Evolutionary conservation across 1,140 invertebrate genomes (phyloP).

Genomic region (Atta texana): DNA sequence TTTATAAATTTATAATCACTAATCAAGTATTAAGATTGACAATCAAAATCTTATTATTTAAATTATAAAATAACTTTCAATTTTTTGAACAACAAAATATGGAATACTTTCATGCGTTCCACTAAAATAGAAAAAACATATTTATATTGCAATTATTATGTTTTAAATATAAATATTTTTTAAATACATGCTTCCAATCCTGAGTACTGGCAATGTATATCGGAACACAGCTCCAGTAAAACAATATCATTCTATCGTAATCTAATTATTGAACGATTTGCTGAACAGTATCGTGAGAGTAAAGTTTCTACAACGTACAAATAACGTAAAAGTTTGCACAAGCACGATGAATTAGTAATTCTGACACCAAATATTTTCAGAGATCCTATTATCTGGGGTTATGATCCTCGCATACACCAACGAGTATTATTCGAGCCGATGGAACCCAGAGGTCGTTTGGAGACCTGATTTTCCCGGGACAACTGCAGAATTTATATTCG

Average conservation of each 20-base stretch:
- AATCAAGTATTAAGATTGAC: no score
- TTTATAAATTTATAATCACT: no score
- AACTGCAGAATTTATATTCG: constrained; percentile 60
- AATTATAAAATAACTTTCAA: no score
- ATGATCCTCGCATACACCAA: constrained; percentile 9
- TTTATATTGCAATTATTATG: no score
- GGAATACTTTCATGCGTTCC: no score
- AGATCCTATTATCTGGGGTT: constrained; percentile 58
- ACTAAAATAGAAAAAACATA: no score
- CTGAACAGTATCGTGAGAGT: background rate
- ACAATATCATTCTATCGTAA: background rate
- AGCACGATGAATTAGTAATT: constrained; percentile 61
- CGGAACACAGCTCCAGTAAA: background rate
- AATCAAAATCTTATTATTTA: no score
- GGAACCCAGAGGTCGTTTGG: constrained; percentile 39
- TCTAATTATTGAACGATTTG: constrained; percentile 4
- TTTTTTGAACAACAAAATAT: no score
- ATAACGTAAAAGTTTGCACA: constrained; percentile 13
- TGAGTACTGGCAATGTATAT: no score
- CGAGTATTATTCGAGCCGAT: constrained; percentile 45
- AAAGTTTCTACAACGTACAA: background rate
- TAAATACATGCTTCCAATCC: no score
- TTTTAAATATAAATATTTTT: no score
- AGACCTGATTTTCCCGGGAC: constrained; percentile 36
- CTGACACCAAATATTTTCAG: constrained; percentile 61